phyloP scores from a whole-genome alignment of 2,113 vertebrate species.

The Brienomyrus brachyistius region DNA sequence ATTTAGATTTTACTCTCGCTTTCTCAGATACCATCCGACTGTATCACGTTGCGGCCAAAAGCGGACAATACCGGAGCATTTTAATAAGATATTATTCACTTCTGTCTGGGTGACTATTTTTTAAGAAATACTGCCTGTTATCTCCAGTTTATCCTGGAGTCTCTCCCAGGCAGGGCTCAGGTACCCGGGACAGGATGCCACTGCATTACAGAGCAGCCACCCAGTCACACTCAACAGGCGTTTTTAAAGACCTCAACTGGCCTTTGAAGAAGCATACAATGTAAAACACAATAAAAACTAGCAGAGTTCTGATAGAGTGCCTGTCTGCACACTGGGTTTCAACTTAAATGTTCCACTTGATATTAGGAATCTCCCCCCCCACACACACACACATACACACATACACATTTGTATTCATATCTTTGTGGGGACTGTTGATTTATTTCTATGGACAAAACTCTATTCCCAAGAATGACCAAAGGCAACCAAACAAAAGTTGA shows the following conservation, averaged over 20 bases:
- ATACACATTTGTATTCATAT: background rate
- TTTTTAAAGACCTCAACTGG: background rate
- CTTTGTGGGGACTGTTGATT: background rate
- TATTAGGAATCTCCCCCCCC: background rate
- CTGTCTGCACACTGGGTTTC: background rate
- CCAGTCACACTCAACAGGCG: background rate
- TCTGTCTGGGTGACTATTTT: background rate
- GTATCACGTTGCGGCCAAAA: background rate
- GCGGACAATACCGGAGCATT: background rate
- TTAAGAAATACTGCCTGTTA: background rate
- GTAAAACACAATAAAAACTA: background rate
- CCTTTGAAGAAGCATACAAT: background rate
- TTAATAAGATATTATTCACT: background rate
- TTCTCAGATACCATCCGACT: background rate
- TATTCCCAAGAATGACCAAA: background rate
- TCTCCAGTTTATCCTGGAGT: background rate
- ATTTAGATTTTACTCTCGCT: background rate
- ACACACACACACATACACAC: background rate
- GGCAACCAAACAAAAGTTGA: background rate
- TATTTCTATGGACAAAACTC: background rate
- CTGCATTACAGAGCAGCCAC: no score
- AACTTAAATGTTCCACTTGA: background rate
- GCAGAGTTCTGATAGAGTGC: background rate
- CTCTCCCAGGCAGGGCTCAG: background rate
- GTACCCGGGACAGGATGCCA: background rate